A percentile compares a stretch with the other conserved stretches of the same genome.
Conservation (phyloP, 1,140 invertebrate species). For the Calliphora vicina region DNA sequence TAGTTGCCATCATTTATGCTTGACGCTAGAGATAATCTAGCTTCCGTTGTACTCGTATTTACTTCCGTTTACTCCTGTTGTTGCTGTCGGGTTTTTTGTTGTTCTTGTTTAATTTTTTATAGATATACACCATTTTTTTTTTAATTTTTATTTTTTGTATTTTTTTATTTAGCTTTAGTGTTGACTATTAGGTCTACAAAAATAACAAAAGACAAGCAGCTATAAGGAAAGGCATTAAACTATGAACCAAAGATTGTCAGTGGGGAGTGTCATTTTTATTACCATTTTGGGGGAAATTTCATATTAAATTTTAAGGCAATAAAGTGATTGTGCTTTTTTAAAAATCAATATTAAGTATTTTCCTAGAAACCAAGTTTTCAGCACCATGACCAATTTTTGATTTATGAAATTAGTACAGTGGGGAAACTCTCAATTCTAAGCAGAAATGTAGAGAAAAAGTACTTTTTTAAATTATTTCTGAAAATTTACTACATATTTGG, state of each 20-base stretch:
- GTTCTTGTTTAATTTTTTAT: neutral
- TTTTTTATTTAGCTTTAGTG: neutral
- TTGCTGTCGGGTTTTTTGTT: neutral
- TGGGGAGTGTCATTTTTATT: neutral
- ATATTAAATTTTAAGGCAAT: neutral
- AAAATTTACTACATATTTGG: too few species aligned
- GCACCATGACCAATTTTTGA: too few species aligned
- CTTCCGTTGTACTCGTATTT: conserved; percentile 5
- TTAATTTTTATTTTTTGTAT: neutral
- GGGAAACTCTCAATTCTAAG: too few species aligned
- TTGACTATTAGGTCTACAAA: neutral
- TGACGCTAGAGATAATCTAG: conserved; percentile 22
- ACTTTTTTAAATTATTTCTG: too few species aligned
- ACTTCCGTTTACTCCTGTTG: neutral
- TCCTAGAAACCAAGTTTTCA: too few species aligned
- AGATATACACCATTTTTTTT: neutral
- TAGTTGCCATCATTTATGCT: conserved; percentile 26
- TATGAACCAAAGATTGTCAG: neutral
- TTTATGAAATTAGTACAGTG: too few species aligned
- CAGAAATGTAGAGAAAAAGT: too few species aligned
- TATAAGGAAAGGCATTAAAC: neutral
- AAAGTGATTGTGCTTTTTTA: too few species aligned
- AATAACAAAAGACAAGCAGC: neutral
- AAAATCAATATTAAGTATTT: too few species aligned
- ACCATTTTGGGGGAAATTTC: neutral